Base-by-base conservation (phyloP, 2,113 vertebrate genomes). In the Montifringilla adamsi region DNA sequence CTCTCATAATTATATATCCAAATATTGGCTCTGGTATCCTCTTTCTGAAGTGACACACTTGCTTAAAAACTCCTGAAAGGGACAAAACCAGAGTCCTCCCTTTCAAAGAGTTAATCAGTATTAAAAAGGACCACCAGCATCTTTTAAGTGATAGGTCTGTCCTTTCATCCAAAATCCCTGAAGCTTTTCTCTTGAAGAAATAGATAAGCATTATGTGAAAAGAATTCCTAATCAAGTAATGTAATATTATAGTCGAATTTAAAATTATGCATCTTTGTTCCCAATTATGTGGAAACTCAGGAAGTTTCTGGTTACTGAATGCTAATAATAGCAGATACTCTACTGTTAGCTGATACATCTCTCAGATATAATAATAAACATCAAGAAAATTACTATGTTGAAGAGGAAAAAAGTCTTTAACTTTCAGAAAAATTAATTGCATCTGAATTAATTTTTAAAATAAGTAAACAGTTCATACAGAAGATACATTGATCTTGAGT, bases 261-360 rank as follows among this genome's bases (percentile, higher is more conserved):
- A 33, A 93, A 94, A 73, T 21, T 17, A 15, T 52, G 26, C 53
- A 56, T 82, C 84, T 95, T 94, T 91, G 21, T 84, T 94, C 81
- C 69, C 12, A 76, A 6, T 93, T 91, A 87, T 41, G 69, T 60
- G 44, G 73, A 87, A 82, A 79, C 37, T 89, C 37, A 52, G 66
- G 74, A 96, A 93, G 20, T 82, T 69, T 95, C 84, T 93, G 58
- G 35, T 94, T 94, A 68, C 89, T 84, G 53, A 59, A 41, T 87
- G 46, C 81, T 94, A 91, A 89, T 82, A 84, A 89, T 79, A 91
- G 87, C 81, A 92, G 58, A 87, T 91, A 89, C 37, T 82, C 52
- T 84, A 66, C 81, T 69, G 52, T 79, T 89, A 89, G 77, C 74
- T 89, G 89, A 87, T 94, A 39, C 6, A 41, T 87, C 47, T 94